Evolutionary conservation across 2,888 invertebrate genomes (phyloP).

Genomic region (Proisotoma minuta): DNA sequence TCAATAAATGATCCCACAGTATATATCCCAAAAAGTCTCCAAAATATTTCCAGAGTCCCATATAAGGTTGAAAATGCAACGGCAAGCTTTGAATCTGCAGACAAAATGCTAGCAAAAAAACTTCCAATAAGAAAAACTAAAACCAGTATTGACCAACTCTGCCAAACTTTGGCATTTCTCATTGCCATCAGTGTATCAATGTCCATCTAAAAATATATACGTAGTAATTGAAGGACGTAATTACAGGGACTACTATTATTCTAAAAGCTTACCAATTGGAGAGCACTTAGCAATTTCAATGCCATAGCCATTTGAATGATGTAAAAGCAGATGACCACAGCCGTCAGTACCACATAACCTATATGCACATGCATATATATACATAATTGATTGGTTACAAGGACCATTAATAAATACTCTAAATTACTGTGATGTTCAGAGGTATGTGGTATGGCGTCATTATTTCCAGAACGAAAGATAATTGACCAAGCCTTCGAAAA

Average conservation of each 20-base stretch:
- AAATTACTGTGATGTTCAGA: slow-evolving; percentile 16
- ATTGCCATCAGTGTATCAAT: slow-evolving; percentile 23
- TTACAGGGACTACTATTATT: too few species aligned
- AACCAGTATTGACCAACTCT: slow-evolving; percentile 38
- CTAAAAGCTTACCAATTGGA: slow-evolving; percentile 29
- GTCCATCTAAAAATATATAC: slow-evolving; percentile 20
- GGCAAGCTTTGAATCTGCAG: slow-evolving; percentile 17
- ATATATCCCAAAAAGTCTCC: slow-evolving; percentile 39
- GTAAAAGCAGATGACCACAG: slow-evolving; percentile 29
- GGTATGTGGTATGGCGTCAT: background rate
- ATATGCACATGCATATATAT: too few species aligned
- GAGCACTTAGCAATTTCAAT: slow-evolving; percentile 23
- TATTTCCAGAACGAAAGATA: background rate
- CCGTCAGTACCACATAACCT: slow-evolving; percentile 18
- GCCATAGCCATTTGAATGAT: slow-evolving; percentile 33
- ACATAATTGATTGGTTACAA: too few species aligned
- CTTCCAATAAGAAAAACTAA: slow-evolving; percentile 30
- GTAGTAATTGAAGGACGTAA: too few species aligned
- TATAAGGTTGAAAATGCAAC: slow-evolving; percentile 6
- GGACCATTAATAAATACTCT: too few species aligned
- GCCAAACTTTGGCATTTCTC: slow-evolving; percentile 36
- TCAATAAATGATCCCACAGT: slow-evolving; percentile 37
- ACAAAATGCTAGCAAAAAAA: slow-evolving; percentile 29
- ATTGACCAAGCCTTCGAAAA: background rate
- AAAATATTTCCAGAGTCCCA: slow-evolving; percentile 27